Conservation (phyloP, 2,113 vertebrate species). For the Callionymus lyra region DNA sequence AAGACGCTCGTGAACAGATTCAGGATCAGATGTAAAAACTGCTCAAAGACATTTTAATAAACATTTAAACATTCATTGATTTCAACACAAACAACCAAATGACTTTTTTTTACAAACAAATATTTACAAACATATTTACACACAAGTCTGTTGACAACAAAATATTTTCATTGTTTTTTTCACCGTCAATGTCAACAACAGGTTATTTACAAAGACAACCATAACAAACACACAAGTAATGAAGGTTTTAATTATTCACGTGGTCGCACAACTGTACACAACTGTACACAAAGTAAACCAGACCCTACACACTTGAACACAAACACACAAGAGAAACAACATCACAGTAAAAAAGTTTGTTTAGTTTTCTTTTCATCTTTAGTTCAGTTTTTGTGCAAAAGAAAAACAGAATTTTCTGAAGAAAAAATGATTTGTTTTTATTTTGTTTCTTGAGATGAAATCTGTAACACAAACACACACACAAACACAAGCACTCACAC, state of each 20-base stretch:
- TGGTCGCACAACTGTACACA: slow-evolving; percentile 22
- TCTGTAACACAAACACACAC: too few relatives aligned
- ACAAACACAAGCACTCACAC: too few relatives aligned
- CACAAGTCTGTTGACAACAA: slow-evolving; percentile 72
- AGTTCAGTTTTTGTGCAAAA: slow-evolving; percentile 50
- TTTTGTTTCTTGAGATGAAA: slow-evolving; percentile 16
- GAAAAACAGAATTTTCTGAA: slow-evolving; percentile 3
- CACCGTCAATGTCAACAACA: slow-evolving; percentile 59
- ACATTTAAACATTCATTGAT: slow-evolving; percentile 78
- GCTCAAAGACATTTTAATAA: slow-evolving; percentile 71
- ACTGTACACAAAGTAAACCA: slow-evolving; percentile 37
- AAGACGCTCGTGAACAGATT: too few relatives aligned
- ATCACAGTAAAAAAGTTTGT: slow-evolving; percentile 40
- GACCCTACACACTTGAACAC: slow-evolving; percentile 48
- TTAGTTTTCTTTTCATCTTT: slow-evolving; percentile 15
- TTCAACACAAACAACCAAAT: slow-evolving; percentile 72
- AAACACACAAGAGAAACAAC: slow-evolving; percentile 43
- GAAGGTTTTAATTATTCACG: too few relatives aligned
- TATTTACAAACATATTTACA: slow-evolving; percentile 85
- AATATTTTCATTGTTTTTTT: slow-evolving; percentile 65
- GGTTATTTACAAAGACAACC: slow-evolving; percentile 78
- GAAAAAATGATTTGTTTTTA: slow-evolving; percentile 6
- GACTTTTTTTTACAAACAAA: slow-evolving; percentile 57
- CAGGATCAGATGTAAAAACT: slow-evolving; percentile 63
- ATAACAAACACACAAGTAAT: slow-evolving; percentile 63